phyloP scores from a whole-genome alignment of 1,140 invertebrate species.

The Ceratina calcarata region DNA sequence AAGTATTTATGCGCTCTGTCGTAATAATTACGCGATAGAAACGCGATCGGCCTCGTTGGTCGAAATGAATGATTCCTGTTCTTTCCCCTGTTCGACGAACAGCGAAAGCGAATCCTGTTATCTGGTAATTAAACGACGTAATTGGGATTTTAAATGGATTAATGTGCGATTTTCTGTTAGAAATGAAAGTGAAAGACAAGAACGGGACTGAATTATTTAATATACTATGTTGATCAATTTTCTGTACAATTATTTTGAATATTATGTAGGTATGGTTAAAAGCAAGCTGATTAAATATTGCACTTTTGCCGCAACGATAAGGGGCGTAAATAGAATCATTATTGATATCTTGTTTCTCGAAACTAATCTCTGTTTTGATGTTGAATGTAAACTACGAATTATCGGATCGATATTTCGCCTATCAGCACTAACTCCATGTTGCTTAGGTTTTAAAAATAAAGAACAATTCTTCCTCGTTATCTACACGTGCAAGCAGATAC shows the following conservation, averaged over 20 bases:
- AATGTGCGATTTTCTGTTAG: no score
- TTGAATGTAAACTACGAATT: neutral
- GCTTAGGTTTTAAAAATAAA: neutral
- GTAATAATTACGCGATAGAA: slow-evolving; percentile 41
- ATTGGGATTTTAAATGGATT: no score
- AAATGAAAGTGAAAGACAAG: no score
- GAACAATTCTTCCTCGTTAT: no score
- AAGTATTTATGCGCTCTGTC: slow-evolving; percentile 13
- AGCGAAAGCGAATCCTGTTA: neutral
- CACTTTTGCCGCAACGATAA: neutral
- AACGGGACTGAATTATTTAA: no score
- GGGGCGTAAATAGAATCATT: neutral
- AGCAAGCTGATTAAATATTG: neutral
- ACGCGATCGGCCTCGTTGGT: slow-evolving; percentile 1
- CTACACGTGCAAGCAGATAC: no score
- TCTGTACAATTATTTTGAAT: neutral
- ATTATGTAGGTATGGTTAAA: neutral
- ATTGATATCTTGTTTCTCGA: neutral
- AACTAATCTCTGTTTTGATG: neutral
- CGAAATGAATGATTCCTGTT: neutral
- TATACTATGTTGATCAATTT: no score
- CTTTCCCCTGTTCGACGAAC: neutral
- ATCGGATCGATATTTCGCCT: neutral
- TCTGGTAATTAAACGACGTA: neutral
- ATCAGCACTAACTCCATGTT: neutral